Conservation (phyloP, 2,797 vertebrate species). For the Enteromius anoplus region DNA sequence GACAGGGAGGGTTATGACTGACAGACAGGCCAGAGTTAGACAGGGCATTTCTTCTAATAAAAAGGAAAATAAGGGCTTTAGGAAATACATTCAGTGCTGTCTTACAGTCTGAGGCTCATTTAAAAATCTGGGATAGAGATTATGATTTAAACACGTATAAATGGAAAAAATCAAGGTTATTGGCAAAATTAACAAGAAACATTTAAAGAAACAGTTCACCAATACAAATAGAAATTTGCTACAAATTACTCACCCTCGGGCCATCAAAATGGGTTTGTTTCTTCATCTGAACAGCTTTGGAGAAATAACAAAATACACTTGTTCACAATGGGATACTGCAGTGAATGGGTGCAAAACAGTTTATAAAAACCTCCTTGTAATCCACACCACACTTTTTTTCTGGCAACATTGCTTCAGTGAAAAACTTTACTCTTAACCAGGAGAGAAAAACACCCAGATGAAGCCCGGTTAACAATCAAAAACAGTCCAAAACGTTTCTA, state of each 20-base stretch:
- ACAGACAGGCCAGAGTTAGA: slow-evolving; percentile 22
- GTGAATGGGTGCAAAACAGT: too few species aligned
- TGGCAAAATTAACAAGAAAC: background rate
- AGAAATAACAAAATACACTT: background rate
- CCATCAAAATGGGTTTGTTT: background rate
- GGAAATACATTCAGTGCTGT: slow-evolving; percentile 4
- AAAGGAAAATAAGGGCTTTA: background rate
- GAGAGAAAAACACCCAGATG: background rate
- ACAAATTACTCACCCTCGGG: background rate
- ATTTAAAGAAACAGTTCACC: background rate
- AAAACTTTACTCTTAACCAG: background rate
- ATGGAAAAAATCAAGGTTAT: background rate
- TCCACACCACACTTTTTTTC: background rate
- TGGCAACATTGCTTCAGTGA: too few species aligned
- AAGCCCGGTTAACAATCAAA: background rate
- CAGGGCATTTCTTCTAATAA: slow-evolving; percentile 22
- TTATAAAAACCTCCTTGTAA: too few species aligned
- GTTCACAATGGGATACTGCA: background rate
- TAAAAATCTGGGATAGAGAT: background rate
- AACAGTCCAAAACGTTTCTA: background rate
- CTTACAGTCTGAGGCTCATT: background rate
- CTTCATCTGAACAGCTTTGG: background rate
- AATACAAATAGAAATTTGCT: background rate
- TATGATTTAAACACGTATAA: background rate
- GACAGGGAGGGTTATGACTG: slow-evolving; percentile 56